Base-by-base conservation (phyloP, 2,888 invertebrate species). In the Tenodera sinensis region DNA sequence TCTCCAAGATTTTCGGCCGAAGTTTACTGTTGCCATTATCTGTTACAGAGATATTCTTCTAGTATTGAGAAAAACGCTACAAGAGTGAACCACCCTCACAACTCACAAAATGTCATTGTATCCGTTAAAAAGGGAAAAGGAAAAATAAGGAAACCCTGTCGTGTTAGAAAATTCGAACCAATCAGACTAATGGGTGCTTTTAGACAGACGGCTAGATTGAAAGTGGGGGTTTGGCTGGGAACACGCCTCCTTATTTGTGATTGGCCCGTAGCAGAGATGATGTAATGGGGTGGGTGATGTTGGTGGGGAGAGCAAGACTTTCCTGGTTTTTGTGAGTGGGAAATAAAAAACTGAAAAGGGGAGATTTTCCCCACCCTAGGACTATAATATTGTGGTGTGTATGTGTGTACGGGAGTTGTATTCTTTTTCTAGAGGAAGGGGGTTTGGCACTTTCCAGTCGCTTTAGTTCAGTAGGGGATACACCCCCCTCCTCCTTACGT, bases 71-170 rank as follows among this genome's bases (percentile, higher is more conserved):
- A 30, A 83, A 83, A 20, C 9, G 28, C 30, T 83, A 27, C 30
- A 83, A 30, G 83, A 83, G 30, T 27, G n/a, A 3, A 28, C 30
- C 83, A 83, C 83, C n/a, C 83, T 83, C 28, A 30, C 83, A 30
- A 28, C 30, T 83, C 25, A 20, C 83, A 30, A 30, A 28, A 83
- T 30, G 25, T 30, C 83, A 83, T 84, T 83, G 84, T 85, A 89
- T 89, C 85, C 84, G 34, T 54, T 85, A 83, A 89, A 87, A 83
- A 89, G 85, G 34, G 86, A 85, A 85, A 86, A 85, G 89, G 86
- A 47, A 71, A 42, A 54, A 28, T 71, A 28, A 71, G 54, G 54
- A 71, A 71, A 71, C 54, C 25, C 28, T 71, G 54, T 71, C 54
- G 20, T 20, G 54, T 71, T 71, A 25, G 20, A 71, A 71, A 42